phyloP scores from a whole-genome alignment of 2,797 vertebrate species.

The Sebastolobus alascanus region DNA sequence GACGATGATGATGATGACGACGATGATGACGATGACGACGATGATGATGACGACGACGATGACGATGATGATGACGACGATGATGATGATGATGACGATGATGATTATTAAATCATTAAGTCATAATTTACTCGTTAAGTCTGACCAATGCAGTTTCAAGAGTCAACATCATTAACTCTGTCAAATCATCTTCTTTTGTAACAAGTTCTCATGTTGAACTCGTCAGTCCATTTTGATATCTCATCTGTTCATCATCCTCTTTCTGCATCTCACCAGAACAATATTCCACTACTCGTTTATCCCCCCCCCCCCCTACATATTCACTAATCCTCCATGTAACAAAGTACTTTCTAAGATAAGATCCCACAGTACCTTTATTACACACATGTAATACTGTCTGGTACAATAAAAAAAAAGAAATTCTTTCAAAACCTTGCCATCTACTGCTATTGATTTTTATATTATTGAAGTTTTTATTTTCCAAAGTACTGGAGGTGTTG shows the following conservation, averaged over 20 bases:
- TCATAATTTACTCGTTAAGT: slow-evolving; percentile 63
- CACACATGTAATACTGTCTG: slow-evolving; percentile 65
- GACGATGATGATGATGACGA: slow-evolving; percentile 48
- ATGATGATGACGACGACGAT: rapidly evolving
- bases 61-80: slow-evolving; percentile 25
- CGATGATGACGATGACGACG: slow-evolving; percentile 28
- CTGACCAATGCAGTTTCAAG: slow-evolving; percentile 79
- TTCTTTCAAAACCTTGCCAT: slow-evolving; percentile 60
- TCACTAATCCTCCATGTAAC: slow-evolving; percentile 56
- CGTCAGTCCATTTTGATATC: slow-evolving; percentile 60
- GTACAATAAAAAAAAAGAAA: slow-evolving; percentile 67
- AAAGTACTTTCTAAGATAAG: slow-evolving; percentile 52
- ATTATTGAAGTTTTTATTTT: slow-evolving; percentile 67
- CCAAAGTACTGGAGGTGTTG: slow-evolving; percentile 63
- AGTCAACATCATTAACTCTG: slow-evolving; percentile 72
- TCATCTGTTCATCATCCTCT: slow-evolving; percentile 62
- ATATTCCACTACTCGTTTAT: slow-evolving; percentile 66
- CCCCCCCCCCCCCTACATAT: slow-evolving; percentile 30
- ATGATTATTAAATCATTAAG: slow-evolving; percentile 72
- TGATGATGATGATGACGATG: slow-evolving; percentile 37
- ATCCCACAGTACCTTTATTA: slow-evolving; percentile 57
- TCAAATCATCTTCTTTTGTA: slow-evolving; percentile 73
- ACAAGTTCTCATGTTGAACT: slow-evolving; percentile 64
- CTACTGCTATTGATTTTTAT: slow-evolving; percentile 71
- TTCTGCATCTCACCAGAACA: slow-evolving; percentile 60